These are phyloP conservation scores for Orchestes rusci DNA, from an alignment of 2,888 invertebrate species.

Conservation along the genomic window DNA sequence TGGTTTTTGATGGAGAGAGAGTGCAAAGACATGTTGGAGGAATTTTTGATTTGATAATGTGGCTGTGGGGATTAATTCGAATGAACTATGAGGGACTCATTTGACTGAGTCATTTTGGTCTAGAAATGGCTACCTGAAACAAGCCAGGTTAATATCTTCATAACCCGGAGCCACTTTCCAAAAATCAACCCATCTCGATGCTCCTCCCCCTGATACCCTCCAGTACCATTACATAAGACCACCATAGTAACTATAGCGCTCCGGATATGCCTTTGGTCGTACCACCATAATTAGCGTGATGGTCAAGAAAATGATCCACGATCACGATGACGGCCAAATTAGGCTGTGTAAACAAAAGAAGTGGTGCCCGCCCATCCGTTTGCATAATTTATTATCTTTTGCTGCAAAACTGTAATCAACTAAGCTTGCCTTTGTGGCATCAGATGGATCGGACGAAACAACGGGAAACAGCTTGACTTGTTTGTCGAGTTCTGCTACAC, in stretches of 20 bases:
- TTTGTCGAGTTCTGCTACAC: no score
- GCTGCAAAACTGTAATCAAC: constrained; percentile 13
- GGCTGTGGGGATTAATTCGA: no score
- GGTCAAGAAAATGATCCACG: constrained; percentile 21
- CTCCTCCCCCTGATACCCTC: no score
- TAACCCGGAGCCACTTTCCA: no score
- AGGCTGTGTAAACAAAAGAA: constrained; percentile 20
- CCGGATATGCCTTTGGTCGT: constrained; percentile 15
- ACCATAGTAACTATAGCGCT: constrained; percentile 12
- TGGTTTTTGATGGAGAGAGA: constrained; percentile 13
- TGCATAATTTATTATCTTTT: constrained; percentile 20
- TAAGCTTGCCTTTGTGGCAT: not conserved
- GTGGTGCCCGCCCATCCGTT: constrained; percentile 14
- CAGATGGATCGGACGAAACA: not conserved
- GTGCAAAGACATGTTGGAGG: no score
- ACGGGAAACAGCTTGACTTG: no score
- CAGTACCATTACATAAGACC: constrained; percentile 16
- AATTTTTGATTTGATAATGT: no score
- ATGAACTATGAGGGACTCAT: no score
- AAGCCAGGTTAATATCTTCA: no score
- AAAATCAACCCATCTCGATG: no score
- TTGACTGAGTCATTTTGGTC: no score
- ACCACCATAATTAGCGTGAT: constrained; percentile 19
- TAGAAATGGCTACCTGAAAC: no score
- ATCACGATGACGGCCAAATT: constrained; percentile 23